Percentiles rank a stretch among this genome's conserved stretches.
Conservation (phyloP, 2,113 vertebrate species). For the Papio anubis region DNA sequence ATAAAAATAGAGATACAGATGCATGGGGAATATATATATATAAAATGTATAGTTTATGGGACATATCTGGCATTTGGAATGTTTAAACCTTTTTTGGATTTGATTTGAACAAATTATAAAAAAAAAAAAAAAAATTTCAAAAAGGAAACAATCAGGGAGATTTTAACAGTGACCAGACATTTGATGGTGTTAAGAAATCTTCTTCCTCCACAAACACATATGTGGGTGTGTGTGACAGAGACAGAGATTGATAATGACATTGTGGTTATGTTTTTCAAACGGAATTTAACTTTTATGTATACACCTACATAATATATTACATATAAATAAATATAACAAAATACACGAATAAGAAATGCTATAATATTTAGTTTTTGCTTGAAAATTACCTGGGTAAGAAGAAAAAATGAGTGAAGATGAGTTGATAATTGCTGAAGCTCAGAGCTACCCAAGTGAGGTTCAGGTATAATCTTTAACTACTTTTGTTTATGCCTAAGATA, state of each 20-base stretch:
- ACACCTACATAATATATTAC: neutral
- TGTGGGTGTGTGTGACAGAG: neutral
- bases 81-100: neutral
- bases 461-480: neutral
- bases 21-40: neutral
- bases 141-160: neutral
- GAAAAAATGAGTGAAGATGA: neutral
- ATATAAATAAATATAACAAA: neutral
- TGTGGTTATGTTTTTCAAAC: neutral
- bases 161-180: neutral
- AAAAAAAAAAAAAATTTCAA: neutral
- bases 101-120: slow-evolving; percentile 16
- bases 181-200: neutral
- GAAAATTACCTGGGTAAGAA: neutral
- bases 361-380: neutral
- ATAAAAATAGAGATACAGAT: neutral
- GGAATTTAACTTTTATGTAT: neutral
- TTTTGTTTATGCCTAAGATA: slow-evolving; percentile 2
- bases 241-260: neutral
- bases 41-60: neutral
- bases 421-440: neutral
- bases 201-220: neutral
- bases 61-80: neutral
- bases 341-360: neutral
- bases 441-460: neutral